phyloP scores from a whole-genome alignment of 2,888 invertebrate genomes.

The Caenorhabditis zanzibari region DNA sequence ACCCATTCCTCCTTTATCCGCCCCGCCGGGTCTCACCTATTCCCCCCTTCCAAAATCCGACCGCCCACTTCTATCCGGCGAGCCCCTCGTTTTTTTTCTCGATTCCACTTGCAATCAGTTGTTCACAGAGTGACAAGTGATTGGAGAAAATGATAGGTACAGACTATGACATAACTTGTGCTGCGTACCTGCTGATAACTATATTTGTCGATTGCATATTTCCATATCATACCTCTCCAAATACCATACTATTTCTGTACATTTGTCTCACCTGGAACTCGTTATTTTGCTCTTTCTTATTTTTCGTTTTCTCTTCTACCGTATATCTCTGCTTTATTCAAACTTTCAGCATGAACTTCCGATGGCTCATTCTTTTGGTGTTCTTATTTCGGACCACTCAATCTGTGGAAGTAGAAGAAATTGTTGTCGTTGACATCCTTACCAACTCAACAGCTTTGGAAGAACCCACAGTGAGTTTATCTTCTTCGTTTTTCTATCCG shows the following conservation, averaged over 20 bases:
- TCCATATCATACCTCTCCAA: neutral
- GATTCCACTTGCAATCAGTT: conserved; percentile 53
- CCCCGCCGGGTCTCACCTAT: conserved; percentile 40
- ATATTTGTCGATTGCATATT: conserved; percentile 36
- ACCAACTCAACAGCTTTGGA: conserved; percentile 47
- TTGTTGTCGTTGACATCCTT: conserved; percentile 37
- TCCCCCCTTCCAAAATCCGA: conserved; percentile 11
- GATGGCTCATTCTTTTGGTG: conserved; percentile 53
- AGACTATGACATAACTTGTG: conserved; percentile 55
- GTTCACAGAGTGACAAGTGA: conserved; percentile 51
- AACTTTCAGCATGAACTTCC: conserved; percentile 45
- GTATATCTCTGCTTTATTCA: neutral
- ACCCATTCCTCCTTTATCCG: conserved; percentile 15
- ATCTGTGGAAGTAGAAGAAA: conserved; percentile 18
- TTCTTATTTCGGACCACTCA: conserved; percentile 16
- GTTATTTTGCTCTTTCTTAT: neutral
- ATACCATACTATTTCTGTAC: conserved; percentile 3
- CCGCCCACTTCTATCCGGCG: conserved; percentile 53
- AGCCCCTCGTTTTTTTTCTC: conserved; percentile 50
- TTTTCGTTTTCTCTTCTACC: neutral
- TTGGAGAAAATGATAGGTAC: conserved; percentile 41
- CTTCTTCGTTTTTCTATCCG: conserved; percentile 26
- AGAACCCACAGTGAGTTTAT: conserved; percentile 52
- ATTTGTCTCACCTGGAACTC: neutral
- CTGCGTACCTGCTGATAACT: conserved; percentile 51